Percentiles rank a stretch among this genome's conserved stretches.
phyloP scores from a whole-genome alignment of 2,888 invertebrate genomes.

The Xestia ashworthii region DNA sequence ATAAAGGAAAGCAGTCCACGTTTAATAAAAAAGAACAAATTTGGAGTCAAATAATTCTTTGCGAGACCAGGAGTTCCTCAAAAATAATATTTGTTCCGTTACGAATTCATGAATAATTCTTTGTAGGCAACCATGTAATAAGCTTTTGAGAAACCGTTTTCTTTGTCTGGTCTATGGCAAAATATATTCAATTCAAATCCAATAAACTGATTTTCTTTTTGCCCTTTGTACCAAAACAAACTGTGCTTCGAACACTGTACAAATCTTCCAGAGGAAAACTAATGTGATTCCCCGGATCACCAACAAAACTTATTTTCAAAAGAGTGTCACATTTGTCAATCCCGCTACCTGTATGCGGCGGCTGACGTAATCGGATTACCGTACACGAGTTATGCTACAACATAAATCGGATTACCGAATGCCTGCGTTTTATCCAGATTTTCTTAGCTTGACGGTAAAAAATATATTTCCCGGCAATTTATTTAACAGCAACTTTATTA shows the following conservation, averaged over 20 bases:
- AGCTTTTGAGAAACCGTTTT: slow-evolving; percentile 50
- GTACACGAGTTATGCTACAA: slow-evolving; percentile 65
- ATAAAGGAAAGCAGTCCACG: slow-evolving; percentile 1
- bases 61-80: slow-evolving; percentile 20
- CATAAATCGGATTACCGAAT: slow-evolving; percentile 67
- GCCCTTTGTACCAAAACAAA: slow-evolving; percentile 19
- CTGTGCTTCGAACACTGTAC: neutral
- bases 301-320: slow-evolving; percentile 41
- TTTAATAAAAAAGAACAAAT: slow-evolving; percentile 20
- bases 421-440: slow-evolving; percentile 60
- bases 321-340: slow-evolving; percentile 50
- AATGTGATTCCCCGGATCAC: slow-evolving; percentile 20
- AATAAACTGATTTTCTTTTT: slow-evolving; percentile 46
- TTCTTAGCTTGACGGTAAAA: slow-evolving; percentile 60
- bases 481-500: slow-evolving; percentile 66
- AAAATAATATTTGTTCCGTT: slow-evolving; percentile 55
- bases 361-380: slow-evolving; percentile 64
- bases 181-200: slow-evolving; percentile 47
- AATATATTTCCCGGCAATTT: slow-evolving; percentile 60
- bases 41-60: slow-evolving; percentile 4
- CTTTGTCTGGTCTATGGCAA: slow-evolving; percentile 28
- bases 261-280: slow-evolving; percentile 7
- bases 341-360: slow-evolving; percentile 39
- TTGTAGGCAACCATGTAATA: slow-evolving; percentile 29
- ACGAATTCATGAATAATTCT: slow-evolving; percentile 61